phyloP scores from a whole-genome alignment of 2,113 vertebrate genomes.

The Onychostoma macrolepis region DNA sequence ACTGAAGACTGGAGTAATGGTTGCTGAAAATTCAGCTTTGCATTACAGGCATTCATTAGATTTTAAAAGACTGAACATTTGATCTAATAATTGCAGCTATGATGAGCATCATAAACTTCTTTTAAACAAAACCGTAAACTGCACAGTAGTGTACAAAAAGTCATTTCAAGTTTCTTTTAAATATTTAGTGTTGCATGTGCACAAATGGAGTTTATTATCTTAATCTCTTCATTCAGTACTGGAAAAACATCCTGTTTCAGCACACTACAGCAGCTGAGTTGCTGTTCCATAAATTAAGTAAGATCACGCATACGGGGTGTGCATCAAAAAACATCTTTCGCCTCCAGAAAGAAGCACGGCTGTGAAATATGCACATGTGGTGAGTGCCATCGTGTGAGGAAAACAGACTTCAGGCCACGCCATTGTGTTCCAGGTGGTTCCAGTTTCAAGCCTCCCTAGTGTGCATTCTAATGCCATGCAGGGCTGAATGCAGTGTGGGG shows the following conservation, averaged over 20 bases:
- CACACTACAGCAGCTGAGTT: not conserved
- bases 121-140: not conserved
- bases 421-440: conserved; percentile 42
- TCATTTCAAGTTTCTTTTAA: not conserved
- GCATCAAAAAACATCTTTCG: conserved; percentile 21
- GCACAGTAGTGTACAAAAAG: not conserved
- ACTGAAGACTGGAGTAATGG: not conserved
- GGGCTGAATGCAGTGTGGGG: conserved; percentile 18
- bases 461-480: conserved; percentile 18
- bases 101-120: not conserved
- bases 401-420: conserved; percentile 26
- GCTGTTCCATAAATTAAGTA: not conserved
- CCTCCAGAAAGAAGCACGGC: conserved; percentile 15
- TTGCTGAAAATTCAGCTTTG: not conserved
- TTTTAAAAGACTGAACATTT: not conserved
- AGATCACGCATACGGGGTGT: not conserved
- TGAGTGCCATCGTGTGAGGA: conserved; percentile 22
- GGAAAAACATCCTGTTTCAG: not conserved
- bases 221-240: not conserved
- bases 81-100: not conserved
- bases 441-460: conserved; percentile 16
- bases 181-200: not conserved
- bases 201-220: not conserved
- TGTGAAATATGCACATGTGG: conserved; percentile 35
- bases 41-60: not conserved